Base-by-base conservation (phyloP, 2,888 invertebrate genomes). In the Mythimna ferrago region DNA sequence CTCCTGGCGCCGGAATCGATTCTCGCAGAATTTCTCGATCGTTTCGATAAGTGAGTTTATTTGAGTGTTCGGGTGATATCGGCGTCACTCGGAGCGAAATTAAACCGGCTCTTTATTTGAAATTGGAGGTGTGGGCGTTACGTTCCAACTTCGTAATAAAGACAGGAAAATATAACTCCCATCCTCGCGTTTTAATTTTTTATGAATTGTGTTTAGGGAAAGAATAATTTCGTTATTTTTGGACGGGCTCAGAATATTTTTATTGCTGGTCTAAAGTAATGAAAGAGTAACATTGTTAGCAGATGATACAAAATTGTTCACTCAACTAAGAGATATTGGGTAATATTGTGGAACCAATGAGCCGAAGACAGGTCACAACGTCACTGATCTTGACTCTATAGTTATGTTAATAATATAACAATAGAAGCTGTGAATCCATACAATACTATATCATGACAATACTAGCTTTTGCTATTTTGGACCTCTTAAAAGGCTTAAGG, bases 1-100 rank as follows among this genome's bases (percentile, higher is more conserved):
- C 16, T 58, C 67, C 38, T 21, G 56, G 35, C 62, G 21, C 32
- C 60, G 61, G 41, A 80, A 80, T 74, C 74, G 69, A 74, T 79
- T 74, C 41, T n/a, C 3, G 14, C 66, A 10, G 67, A 68, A 56
- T 79, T 82, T 57, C 63, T 53, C 75, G 65, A 80, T 70, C 57
- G 58, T 74, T 68, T 74, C 67, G 62, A 60, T 83, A 83, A 66
- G 65, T 54, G 83, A 73, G 56, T 79, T 79, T 62, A 79, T 73
- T 82, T 10, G 68, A 63, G 51, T 73, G 48, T 74, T 74, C 21
- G 48, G 44, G 74, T 74, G 64, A 65, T 62, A 74, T 63, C 60
- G 54, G n/a, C 53, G n/a, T 56, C 71, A 60, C 35, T 66, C 56
- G 26, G 38, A 56, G 71, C 41, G 51, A 78, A 78, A 78, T 60